Evolutionary conservation across 2,113 vertebrate species (phyloP), one percentile per base, ranked within the genome.

Genomic region (Echinops telfairi): DNA sequence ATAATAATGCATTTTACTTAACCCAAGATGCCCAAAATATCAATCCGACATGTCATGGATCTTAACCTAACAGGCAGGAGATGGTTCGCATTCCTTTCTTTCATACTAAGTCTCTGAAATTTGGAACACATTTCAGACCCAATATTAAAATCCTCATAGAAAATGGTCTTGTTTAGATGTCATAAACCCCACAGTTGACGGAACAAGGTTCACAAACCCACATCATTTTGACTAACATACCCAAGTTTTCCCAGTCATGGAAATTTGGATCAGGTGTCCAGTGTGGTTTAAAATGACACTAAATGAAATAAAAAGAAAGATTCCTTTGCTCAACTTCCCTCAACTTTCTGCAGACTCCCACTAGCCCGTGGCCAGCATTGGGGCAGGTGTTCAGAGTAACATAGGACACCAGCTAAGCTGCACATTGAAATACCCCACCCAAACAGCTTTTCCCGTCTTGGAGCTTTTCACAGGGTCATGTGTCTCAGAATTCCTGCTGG

Each of bases 161-260:
- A 94, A 95, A 83, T 95, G 70, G 31, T 70, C n/a, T 14, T 22
- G 31, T 36, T 90, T 95, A 71, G 93, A 83, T 86, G 83, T 95
- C 19, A 33, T 94, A 92, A 92, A 94, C 89, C 40, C 88, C 83
- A 84, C 73, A 64, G 70, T 92, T 91, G 36, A 86, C 90, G 88
- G 88, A 62, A 89, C 53, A 83, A 58, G 23, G 78, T 31, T 87
- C 29, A 82, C 31, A 66, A 84, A 53, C 19, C 36, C 79, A 83
- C 23, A 16, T 66, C 23, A 16, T 66, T 84, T 93, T 93, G 47
- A 57, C 47, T 95, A 22, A 78, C 25, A 77, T 90, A 43, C 1
- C 10, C 22, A 64, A 43, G n/a, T 87, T 94, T 85, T 92, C 60
- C 43, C 47, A 89, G 23, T 71, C 82, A 58, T 78, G 14, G 57